These are phyloP conservation scores for Anolis carolinensis DNA, from an alignment of 2,113 vertebrate species.

Conservation along the genomic window DNA sequence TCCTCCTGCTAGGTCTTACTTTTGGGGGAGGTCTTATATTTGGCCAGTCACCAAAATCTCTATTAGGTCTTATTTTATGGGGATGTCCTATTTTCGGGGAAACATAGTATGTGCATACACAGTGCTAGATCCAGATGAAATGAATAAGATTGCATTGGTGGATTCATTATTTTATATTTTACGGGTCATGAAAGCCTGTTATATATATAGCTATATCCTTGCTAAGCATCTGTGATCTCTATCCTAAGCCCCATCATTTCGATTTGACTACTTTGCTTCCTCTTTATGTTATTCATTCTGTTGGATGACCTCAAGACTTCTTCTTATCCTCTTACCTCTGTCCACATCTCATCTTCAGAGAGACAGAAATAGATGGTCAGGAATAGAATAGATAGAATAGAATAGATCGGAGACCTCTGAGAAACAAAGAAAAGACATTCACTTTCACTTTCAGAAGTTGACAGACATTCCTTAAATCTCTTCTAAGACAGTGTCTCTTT, in stretches of 20 bases:
- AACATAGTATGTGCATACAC: slow-evolving; percentile 35
- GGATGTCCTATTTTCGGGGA: no score
- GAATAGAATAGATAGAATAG: no score
- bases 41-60: no score
- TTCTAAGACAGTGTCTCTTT: background rate
- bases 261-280: background rate
- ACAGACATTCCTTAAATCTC: background rate
- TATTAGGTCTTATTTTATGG: no score
- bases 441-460: background rate
- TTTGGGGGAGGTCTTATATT: no score
- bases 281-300: background rate
- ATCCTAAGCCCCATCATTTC: background rate
- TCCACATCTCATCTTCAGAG: background rate
- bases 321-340: background rate
- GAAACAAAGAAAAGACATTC: background rate
- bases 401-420: no score
- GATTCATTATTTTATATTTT: slow-evolving; percentile 21
- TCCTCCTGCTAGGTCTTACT: no score
- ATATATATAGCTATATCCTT: background rate
- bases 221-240: background rate
- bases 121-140: slow-evolving; percentile 43
- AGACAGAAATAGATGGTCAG: background rate
- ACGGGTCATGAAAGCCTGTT: background rate
- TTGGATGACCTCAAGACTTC: background rate
- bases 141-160: slow-evolving; percentile 38